phyloP scores from a whole-genome alignment of 2,797 vertebrate genomes.

The Diceros bicornis region DNA sequence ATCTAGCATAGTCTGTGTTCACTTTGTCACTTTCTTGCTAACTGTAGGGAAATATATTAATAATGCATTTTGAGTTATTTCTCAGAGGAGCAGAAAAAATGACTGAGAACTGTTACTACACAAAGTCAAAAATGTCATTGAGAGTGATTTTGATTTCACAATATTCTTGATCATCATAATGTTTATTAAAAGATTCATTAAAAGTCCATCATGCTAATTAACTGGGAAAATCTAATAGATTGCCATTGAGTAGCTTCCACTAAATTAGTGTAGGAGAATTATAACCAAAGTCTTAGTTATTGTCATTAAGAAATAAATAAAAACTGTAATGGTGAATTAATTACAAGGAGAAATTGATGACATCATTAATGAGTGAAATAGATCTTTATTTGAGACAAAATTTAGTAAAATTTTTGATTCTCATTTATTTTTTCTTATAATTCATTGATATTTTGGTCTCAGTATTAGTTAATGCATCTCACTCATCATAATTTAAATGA shows the following conservation, averaged over 20 bases:
- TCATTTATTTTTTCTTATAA: slow-evolving; percentile 1
- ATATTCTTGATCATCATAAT: slow-evolving; percentile 86
- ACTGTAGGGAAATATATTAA: slow-evolving; percentile 78
- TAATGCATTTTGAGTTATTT: slow-evolving; percentile 81
- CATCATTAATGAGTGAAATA: slow-evolving; percentile 74
- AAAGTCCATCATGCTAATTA: slow-evolving; percentile 89
- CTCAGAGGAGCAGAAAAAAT: slow-evolving; percentile 77
- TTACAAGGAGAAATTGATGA: slow-evolving; percentile 80
- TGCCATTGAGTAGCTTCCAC: slow-evolving; percentile 84
- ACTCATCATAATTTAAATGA: not conserved
- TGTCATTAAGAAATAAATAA: slow-evolving; percentile 83
- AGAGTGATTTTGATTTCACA: slow-evolving; percentile 86
- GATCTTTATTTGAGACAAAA: slow-evolving; percentile 69
- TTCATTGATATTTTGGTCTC: not conserved
- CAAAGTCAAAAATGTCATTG: slow-evolving; percentile 83
- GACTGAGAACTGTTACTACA: slow-evolving; percentile 76
- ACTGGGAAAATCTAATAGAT: slow-evolving; percentile 86
- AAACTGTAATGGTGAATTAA: slow-evolving; percentile 83
- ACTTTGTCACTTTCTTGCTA: slow-evolving; percentile 71
- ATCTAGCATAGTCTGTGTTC: not conserved
- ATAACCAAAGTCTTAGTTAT: slow-evolving; percentile 80
- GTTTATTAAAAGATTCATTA: slow-evolving; percentile 89
- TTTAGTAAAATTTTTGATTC: not conserved
- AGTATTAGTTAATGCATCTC: not conserved
- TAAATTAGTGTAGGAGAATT: slow-evolving; percentile 86